Evolutionary conservation across 2,888 invertebrate genomes (phyloP).

Genomic region (Drosophila helvetica): DNA sequence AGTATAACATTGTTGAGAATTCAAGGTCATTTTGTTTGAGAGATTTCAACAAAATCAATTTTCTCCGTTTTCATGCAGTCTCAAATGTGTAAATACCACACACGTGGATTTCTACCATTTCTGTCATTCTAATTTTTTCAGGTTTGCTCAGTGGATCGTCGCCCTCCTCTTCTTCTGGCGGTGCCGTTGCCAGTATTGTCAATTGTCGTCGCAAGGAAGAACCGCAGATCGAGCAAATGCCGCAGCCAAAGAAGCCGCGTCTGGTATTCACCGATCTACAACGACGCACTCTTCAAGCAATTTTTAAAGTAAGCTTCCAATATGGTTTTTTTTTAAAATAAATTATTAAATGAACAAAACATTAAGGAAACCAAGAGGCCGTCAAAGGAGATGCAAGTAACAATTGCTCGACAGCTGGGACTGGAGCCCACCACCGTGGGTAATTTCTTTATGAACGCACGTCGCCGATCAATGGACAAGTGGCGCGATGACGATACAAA

Average conservation of each 20-base stretch:
- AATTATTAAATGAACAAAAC: conserved; percentile 5
- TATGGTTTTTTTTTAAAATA: not conserved
- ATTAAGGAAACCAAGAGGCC: conserved; percentile 98
- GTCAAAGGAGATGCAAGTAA: conserved; percentile 99
- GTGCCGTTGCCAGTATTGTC: conserved; percentile 78
- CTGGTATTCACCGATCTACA: conserved; percentile 99
- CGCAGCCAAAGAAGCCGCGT: conserved; percentile 99
- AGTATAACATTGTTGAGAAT: too few species aligned
- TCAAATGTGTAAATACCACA: not conserved
- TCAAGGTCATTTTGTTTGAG: too few species aligned
- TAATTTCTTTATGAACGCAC: conserved; percentile 99
- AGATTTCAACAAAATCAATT: too few species aligned
- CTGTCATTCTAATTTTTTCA: conserved; percentile 1
- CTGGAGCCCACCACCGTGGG: conserved; percentile 99
- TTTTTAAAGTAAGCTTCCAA: conserved; percentile 94
- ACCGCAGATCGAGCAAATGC: conserved; percentile 90
- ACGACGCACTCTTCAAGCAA: conserved; percentile 99
- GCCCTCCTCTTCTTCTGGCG: conserved; percentile 22
- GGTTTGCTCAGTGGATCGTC: conserved; percentile 33
- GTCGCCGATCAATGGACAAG: conserved; percentile 98
- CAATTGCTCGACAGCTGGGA: conserved; percentile 98
- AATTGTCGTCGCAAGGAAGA: conserved; percentile 99
- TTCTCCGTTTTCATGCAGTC: too few species aligned
- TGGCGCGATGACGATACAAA: conserved; percentile 95
- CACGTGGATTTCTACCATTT: not conserved